Evolutionary conservation across 2,113 vertebrate species (phyloP).

Genomic region (Perccottus glenii): DNA sequence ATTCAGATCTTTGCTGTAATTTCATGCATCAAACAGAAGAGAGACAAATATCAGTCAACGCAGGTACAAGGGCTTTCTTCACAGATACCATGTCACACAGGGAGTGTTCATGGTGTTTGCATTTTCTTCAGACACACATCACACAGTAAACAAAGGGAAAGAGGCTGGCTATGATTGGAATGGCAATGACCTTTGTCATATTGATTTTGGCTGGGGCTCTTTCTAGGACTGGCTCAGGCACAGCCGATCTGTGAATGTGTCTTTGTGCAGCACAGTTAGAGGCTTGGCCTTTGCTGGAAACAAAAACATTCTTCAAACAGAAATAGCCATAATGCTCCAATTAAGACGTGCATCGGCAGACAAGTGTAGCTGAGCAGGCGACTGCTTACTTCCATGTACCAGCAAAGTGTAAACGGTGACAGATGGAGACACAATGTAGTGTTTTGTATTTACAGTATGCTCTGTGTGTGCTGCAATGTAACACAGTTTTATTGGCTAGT

Average conservation of each 20-base stretch:
- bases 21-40: conserved; percentile 43
- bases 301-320: conserved; percentile 36
- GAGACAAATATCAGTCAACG: conserved; percentile 35
- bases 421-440: neutral
- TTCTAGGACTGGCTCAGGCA: conserved; percentile 39
- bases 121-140: conserved; percentile 42
- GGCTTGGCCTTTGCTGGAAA: conserved; percentile 51
- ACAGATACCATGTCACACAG: conserved; percentile 32
- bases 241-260: conserved; percentile 6
- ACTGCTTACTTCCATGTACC: conserved; percentile 5
- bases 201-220: conserved; percentile 70
- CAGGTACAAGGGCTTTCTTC: conserved; percentile 7
- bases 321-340: conserved; percentile 35
- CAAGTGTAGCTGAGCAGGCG: conserved; percentile 11
- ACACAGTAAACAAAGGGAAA: conserved; percentile 57
- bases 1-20: conserved; percentile 19
- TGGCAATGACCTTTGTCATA: conserved; percentile 75
- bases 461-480: conserved; percentile 2
- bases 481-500: neutral
- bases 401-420: neutral
- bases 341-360: conserved; percentile 17
- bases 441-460: neutral
- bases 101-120: conserved; percentile 22
- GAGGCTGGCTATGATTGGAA: conserved; percentile 65
- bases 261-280: conserved; percentile 24